Conservation (phyloP, 2,888 invertebrate genomes). For the Caenorhabditis plicata region DNA sequence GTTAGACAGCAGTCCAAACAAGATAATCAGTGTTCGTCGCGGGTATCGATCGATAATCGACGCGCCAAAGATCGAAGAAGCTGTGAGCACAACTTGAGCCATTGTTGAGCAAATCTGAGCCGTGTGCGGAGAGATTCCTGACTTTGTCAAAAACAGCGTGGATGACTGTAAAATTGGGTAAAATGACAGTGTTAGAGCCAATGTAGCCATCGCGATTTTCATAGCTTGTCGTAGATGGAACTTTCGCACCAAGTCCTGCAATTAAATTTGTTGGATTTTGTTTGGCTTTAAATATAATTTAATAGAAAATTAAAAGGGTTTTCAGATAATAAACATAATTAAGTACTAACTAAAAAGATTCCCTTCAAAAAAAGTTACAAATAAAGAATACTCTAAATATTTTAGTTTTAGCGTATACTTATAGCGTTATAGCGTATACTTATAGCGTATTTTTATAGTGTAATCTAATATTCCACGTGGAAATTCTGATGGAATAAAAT, state of each 20-base stretch:
- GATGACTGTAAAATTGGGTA: constrained; percentile 60
- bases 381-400: no score
- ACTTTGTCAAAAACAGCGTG: constrained; percentile 48
- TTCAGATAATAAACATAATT: no score
- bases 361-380: no score
- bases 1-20: constrained; percentile 47
- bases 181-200: constrained; percentile 55
- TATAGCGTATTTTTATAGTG: no score
- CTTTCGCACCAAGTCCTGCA: constrained; percentile 51
- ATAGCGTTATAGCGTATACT: no score
- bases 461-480: no score
- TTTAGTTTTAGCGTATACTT: no score
- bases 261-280: no score
- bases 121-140: constrained; percentile 32
- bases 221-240: constrained; percentile 58
- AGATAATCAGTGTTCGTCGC: constrained; percentile 45
- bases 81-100: constrained; percentile 48
- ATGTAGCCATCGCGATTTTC: constrained; percentile 44
- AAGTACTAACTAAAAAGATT: no score
- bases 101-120: constrained; percentile 54
- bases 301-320: constrained; percentile 1
- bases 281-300: no score
- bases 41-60: constrained; percentile 56
- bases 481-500: no score
- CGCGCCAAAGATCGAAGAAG: constrained; percentile 49